Evolutionary conservation across 2,888 invertebrate species (phyloP).

Genomic region (Bellardia pandia): DNA sequence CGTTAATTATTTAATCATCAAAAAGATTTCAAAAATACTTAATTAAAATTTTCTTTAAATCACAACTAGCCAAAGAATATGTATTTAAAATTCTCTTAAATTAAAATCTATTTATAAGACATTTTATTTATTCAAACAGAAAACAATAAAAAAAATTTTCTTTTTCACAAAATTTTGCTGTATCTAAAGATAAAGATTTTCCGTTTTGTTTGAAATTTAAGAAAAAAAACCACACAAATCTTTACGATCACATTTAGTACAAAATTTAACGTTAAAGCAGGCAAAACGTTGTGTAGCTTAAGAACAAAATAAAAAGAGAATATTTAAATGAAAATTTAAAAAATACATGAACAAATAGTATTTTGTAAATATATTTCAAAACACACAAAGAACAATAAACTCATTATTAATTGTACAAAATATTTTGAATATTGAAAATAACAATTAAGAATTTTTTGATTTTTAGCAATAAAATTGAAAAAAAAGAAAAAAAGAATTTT

Average conservation of each 20-base stretch:
- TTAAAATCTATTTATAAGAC: conserved; percentile 66
- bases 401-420: conserved; percentile 20
- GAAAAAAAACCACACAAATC: conserved; percentile 9
- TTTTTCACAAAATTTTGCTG: conserved; percentile 3
- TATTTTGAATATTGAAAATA: background rate
- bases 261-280: conserved; percentile 61
- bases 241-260: conserved; percentile 69
- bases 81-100: conserved; percentile 66
- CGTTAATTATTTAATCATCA: conserved; percentile 3
- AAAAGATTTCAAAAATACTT: background rate
- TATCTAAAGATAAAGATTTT: conserved; percentile 55
- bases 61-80: background rate
- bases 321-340: background rate
- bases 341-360: conserved; percentile 2
- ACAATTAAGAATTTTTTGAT: background rate
- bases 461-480: conserved; percentile 13
- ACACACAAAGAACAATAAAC: conserved; percentile 17
- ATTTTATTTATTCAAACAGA: conserved; percentile 29
- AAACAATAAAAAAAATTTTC: background rate
- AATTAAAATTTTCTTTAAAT: background rate
- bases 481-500: conserved; percentile 44
- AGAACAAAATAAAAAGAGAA: conserved; percentile 5
- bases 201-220: conserved; percentile 34
- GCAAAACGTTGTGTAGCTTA: conserved; percentile 24
- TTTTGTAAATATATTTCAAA: conserved; percentile 23